Percentiles rank a stretch among this genome's conserved stretches.
Evolutionary conservation across 2,797 vertebrate species (phyloP).

Genomic region (Balearica regulorum): DNA sequence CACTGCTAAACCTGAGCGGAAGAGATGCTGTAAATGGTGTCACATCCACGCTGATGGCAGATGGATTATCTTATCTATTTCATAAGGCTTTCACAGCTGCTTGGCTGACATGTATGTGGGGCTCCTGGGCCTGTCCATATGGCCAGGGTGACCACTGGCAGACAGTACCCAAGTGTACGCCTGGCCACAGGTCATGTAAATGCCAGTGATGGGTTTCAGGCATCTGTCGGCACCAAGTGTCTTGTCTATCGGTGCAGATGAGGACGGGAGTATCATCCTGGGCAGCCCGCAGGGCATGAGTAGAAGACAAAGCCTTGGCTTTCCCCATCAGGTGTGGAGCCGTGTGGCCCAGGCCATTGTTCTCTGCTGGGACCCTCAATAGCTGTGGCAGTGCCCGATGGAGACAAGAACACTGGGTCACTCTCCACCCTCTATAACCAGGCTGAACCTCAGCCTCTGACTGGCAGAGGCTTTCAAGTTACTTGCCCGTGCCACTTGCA

Average conservation of each 20-base stretch:
- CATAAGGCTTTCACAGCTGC: neutral
- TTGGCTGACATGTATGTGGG: rapidly evolving
- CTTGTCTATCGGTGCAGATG: neutral
- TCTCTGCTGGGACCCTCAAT: neutral
- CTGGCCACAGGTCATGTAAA: neutral
- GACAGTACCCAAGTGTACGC: neutral
- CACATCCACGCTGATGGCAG: neutral
- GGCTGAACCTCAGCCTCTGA: neutral
- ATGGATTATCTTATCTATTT: neutral
- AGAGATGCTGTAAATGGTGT: neutral
- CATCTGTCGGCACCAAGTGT: rapidly evolving
- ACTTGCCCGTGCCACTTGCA: rapidly evolving
- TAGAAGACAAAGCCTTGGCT: neutral
- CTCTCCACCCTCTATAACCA: neutral
- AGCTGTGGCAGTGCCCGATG: neutral
- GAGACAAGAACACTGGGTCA: neutral
- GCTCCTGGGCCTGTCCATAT: neutral
- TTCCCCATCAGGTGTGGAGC: neutral
- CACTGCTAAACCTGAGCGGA: neutral
- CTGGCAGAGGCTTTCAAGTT: neutral
- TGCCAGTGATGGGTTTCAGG: neutral
- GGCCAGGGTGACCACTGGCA: neutral
- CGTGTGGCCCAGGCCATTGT: rapidly evolving
- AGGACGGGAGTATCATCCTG: neutral
- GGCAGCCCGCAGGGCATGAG: neutral